Evolutionary conservation across 2,888 invertebrate species (phyloP), one percentile per base, ranked within the genome.

Genomic region (Phalera bucephala): DNA sequence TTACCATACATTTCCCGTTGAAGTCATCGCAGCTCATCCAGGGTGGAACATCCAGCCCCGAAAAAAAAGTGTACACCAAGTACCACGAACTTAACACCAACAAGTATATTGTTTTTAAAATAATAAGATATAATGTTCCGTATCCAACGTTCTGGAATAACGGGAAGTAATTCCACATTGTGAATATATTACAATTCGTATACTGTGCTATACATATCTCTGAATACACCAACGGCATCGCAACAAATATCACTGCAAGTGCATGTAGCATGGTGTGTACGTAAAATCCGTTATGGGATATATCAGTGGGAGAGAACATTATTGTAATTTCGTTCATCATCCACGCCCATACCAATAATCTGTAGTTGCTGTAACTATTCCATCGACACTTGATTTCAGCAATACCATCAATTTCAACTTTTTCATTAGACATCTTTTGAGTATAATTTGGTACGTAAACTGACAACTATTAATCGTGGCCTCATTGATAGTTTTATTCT

Each of bases 151-250:
- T 64, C 6, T 72, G 72, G 14, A 88, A 74, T 14, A 88, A 45
- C 1, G 88, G 88, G 33, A 78, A 80, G 42, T 72, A 85, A 44
- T 87, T 65, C 86, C 86, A 89, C 63, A 79, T 69, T 8, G 75
- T 62, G 31, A 86, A 54, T 11, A 72, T 55, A 53, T 72, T 64
- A 43, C 75, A 72, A 45, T 82, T 84, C 6, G 83, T 80, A 37
- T 87, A 89, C 45, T 88, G 88, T 20, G 79, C 76, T 29, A 89
- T 48, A 54, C 80, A 80, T 48, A 88, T 76, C 53, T 87, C 85
- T 9, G 86, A 84, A 60, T 84, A 87, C 21, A 81, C 70, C 28
- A 87, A 45, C 31, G 88, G 88, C 56, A 85, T 77, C 30, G 82
- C 83, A 21, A 84, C 49, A 36, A 85, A 67, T 44, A 85, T 68